A percentile compares a stretch with the other conserved stretches of the same genome.
phyloP scores from a whole-genome alignment of 2,888 invertebrate genomes.

The Clusia tigrina region DNA sequence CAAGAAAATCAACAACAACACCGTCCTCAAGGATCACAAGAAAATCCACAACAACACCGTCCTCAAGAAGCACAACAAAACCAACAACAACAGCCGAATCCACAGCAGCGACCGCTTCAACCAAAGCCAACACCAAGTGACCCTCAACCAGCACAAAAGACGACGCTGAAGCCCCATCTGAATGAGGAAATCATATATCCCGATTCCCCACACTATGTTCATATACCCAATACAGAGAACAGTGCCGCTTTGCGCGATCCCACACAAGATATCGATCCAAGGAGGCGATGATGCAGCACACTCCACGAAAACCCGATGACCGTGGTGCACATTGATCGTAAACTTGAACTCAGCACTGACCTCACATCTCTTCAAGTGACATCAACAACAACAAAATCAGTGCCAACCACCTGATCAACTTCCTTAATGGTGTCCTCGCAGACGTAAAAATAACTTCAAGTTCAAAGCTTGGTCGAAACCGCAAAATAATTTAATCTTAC shows the following conservation, averaged over 20 bases:
- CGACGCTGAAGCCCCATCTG: background rate
- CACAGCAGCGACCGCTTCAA: constrained; percentile 22
- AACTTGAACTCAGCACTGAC: background rate
- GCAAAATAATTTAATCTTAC: background rate
- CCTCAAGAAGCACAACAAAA: constrained; percentile 18
- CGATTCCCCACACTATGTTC: constrained; percentile 32
- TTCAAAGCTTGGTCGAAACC: background rate
- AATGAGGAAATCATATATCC: constrained; percentile 42
- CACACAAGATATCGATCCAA: constrained; percentile 36
- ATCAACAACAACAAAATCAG: no score
- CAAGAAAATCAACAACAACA: constrained; percentile 10
- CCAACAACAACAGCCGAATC: constrained; percentile 13
- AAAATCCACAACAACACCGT: background rate
- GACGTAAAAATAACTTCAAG: background rate
- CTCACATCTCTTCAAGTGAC: no score
- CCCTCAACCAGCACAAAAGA: constrained; percentile 12
- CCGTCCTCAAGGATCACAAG: background rate
- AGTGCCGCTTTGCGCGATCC: constrained; percentile 13
- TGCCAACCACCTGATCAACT: no score
- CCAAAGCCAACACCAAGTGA: background rate
- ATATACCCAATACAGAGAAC: constrained; percentile 20
- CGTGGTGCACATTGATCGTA: background rate
- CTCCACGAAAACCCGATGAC: no score
- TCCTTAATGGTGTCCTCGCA: no score
- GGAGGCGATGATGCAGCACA: constrained; percentile 30